Base-by-base conservation (phyloP, 2,113 vertebrate genomes). In the Stictonetta naevosa region DNA sequence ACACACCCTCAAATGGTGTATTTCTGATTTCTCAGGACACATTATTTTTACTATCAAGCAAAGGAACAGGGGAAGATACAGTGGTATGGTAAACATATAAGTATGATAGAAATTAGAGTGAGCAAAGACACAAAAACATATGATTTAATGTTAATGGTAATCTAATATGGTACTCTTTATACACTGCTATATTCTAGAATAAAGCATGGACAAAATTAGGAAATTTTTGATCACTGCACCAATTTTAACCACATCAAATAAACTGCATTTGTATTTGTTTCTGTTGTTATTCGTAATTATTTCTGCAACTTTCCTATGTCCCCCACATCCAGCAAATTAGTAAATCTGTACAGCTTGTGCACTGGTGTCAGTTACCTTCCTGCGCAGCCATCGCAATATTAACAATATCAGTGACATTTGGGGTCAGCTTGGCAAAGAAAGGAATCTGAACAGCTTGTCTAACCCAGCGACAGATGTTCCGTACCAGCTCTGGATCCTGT, bases 381-480 rank as follows among this genome's bases (percentile, higher is more conserved):
- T 98, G 97, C 0, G 99, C 98, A 88, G 99, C 99, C 97, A 90
- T 97, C 53, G 99, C 99, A 38, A 99, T 99, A 97, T 98, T 98
- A 81, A 99, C 98, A 74, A 99, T 98, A 95, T 99, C 98, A 74
- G 99, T 99, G 91, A 99, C 99, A 92, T 99, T 99, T 95, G 99
- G 99, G 96, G 99, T 99, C 98, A 99, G 97, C 94, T 99, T 99
- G 98, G 99, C 99, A 97, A 99, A 99, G 97, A 99, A 99, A 1
- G 99, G 99, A 96, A 99, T 97, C 92, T 52, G 98, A 97, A 98
- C 97, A 97, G 99, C 98, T 97, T 98, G 98, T 83, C 99, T 98
- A 87, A 99, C 98, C 99, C 99, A 99, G 76, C 98, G 98, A 95
- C 99, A 99, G 98, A 99, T 99, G 98, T 99, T 99, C 76, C 98